Evolutionary conservation across 2,888 invertebrate species (phyloP).

Genomic region (Lutraria lutraria): DNA sequence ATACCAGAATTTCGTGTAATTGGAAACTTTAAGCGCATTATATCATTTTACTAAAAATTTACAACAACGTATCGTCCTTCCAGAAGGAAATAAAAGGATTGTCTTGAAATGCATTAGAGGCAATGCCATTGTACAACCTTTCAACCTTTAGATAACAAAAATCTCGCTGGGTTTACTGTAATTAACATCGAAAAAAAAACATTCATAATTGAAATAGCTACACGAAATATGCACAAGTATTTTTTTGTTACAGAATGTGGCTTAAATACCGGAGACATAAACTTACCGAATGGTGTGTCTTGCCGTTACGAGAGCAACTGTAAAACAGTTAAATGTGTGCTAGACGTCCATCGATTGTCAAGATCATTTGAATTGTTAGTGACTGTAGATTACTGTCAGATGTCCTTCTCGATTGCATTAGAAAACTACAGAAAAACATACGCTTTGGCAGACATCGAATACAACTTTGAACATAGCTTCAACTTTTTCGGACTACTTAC

Average conservation of each 20-base stretch:
- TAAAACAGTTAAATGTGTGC: conserved; percentile 4
- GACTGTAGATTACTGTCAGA: neutral
- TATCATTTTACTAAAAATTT: too few species aligned
- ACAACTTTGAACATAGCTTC: neutral
- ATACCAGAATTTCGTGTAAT: too few species aligned
- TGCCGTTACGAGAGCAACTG: conserved; percentile 20
- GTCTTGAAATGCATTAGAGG: too few species aligned
- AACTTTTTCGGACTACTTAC: conserved; percentile 41
- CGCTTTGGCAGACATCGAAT: conserved; percentile 18
- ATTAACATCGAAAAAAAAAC: too few species aligned
- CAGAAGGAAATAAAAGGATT: too few species aligned
- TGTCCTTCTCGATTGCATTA: conserved; percentile 12
- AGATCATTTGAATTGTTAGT: conserved; percentile 10
- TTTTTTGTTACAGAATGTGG: conserved; percentile 18
- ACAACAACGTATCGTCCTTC: too few species aligned
- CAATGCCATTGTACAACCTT: too few species aligned
- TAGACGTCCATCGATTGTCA: conserved; percentile 15
- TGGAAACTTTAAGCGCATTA: too few species aligned
- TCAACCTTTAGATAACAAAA: too few species aligned
- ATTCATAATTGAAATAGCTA: too few species aligned
- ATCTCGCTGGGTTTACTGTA: too few species aligned
- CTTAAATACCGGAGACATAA: neutral
- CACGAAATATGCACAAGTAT: neutral
- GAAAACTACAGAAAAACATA: conserved; percentile 13
- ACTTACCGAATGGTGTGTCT: neutral